These are phyloP conservation scores for Dermochelys coriacea DNA, from an alignment of 2,797 vertebrate species.

Conservation along the genomic window DNA sequence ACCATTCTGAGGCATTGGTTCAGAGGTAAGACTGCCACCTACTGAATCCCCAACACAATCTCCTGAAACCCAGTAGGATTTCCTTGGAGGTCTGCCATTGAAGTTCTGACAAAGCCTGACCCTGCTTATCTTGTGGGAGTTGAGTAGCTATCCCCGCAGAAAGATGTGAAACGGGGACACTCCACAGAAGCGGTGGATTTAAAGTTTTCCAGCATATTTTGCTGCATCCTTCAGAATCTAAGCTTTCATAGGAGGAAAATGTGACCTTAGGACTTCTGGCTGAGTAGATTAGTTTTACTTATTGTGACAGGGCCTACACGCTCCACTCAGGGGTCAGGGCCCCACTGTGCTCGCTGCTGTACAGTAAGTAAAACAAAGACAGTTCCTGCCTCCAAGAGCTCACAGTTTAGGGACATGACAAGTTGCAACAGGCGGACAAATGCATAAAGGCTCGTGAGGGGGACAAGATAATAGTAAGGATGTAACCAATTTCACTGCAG, in stretches of 20 bases:
- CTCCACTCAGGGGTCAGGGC: background rate
- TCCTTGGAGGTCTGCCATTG: background rate
- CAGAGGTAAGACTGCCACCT: background rate
- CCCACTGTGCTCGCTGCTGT: background rate
- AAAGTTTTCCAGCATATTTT: background rate
- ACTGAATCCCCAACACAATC: background rate
- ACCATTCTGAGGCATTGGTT: background rate
- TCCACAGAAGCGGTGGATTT: background rate
- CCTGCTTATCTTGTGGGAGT: background rate
- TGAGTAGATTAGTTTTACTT: background rate
- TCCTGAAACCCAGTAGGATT: constrained; percentile 10
- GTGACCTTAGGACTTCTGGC: background rate
- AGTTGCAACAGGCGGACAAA: background rate
- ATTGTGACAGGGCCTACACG: background rate
- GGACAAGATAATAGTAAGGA: background rate
- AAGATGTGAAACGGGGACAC: background rate
- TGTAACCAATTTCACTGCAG: background rate
- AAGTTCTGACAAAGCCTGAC: constrained; percentile 8
- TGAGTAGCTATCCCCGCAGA: background rate
- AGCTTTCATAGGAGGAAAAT: background rate
- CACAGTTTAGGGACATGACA: background rate
- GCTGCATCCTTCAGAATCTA: background rate
- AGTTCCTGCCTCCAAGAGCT: background rate
- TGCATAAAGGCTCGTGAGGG: background rate
- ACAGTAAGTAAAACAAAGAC: background rate